These are phyloP conservation scores for Idaea aversata DNA, from an alignment of 2,888 invertebrate species.

Conservation along the genomic window DNA sequence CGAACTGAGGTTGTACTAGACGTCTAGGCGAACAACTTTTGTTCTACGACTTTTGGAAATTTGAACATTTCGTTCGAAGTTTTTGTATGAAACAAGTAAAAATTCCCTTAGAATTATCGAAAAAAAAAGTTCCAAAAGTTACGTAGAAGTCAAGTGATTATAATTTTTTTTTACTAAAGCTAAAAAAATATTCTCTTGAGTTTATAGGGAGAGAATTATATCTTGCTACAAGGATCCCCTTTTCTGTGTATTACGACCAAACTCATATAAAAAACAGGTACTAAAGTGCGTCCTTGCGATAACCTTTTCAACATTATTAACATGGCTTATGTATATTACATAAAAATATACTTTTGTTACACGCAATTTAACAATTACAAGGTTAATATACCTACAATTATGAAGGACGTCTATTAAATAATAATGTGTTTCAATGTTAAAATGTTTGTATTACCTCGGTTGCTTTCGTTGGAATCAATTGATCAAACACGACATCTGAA, in stretches of 20 bases:
- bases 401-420: slow-evolving; percentile 1
- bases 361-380: background rate
- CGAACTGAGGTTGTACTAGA: too few species aligned
- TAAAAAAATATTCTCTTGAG: background rate
- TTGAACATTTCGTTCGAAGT: too few species aligned
- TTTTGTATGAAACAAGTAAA: too few species aligned
- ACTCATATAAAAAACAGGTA: slow-evolving; percentile 19
- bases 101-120: too few species aligned
- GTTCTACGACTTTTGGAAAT: too few species aligned
- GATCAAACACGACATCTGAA: background rate
- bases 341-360: background rate
- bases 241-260: background rate
- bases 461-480: background rate
- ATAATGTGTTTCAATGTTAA: background rate
- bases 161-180: too few species aligned
- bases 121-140: too few species aligned
- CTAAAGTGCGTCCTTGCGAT: slow-evolving; percentile 29
- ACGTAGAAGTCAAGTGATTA: too few species aligned
- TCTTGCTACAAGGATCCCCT: background rate
- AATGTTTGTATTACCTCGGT: background rate
- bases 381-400: background rate
- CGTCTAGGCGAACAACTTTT: too few species aligned
- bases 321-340: background rate
- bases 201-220: background rate
- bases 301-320: slow-evolving; percentile 15